phyloP scores from a whole-genome alignment of 2,113 vertebrate genomes.

The Campylomormyrus numenius region DNA sequence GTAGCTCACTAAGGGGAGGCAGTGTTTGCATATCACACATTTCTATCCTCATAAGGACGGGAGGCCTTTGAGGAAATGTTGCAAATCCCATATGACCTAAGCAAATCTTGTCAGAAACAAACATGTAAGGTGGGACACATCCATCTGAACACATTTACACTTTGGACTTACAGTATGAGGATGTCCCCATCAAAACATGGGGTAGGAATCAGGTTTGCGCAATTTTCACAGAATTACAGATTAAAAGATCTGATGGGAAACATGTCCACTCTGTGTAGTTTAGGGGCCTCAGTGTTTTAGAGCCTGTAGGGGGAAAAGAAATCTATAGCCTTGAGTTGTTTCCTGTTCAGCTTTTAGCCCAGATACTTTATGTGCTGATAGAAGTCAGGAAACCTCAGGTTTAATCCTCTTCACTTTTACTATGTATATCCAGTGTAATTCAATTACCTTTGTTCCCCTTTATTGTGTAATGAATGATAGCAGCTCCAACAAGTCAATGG shows the following conservation, averaged over 20 bases:
- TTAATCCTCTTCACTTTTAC: constrained; percentile 43
- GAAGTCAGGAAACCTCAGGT: constrained; percentile 39
- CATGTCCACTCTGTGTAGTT: not conserved
- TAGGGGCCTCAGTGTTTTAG: not conserved
- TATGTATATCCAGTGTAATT: constrained; percentile 53
- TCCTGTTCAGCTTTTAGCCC: constrained; percentile 27
- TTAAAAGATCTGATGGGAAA: constrained; percentile 8
- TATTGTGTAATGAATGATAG: constrained; percentile 52
- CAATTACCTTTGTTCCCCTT: constrained; percentile 50
- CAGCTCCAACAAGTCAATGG: constrained; percentile 49
- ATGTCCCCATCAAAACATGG: constrained; percentile 29
- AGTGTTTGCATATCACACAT: not conserved
- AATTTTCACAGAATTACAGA: not conserved
- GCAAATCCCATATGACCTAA: constrained; percentile 12
- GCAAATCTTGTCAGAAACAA: constrained; percentile 17
- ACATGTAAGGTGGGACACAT: constrained; percentile 10
- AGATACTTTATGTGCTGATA: constrained; percentile 25
- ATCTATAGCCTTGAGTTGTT: not conserved
- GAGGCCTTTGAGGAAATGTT: not conserved
- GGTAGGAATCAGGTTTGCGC: constrained; percentile 12
- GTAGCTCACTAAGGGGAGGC: not conserved
- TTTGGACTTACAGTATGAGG: not conserved
- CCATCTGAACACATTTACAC: constrained; percentile 15
- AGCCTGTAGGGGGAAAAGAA: not conserved
- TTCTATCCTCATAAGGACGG: constrained; percentile 14